Evolutionary conservation across 2,797 vertebrate genomes (phyloP), one percentile per base, ranked within the genome.

Genomic region (Macropus fuliginosus): DNA sequence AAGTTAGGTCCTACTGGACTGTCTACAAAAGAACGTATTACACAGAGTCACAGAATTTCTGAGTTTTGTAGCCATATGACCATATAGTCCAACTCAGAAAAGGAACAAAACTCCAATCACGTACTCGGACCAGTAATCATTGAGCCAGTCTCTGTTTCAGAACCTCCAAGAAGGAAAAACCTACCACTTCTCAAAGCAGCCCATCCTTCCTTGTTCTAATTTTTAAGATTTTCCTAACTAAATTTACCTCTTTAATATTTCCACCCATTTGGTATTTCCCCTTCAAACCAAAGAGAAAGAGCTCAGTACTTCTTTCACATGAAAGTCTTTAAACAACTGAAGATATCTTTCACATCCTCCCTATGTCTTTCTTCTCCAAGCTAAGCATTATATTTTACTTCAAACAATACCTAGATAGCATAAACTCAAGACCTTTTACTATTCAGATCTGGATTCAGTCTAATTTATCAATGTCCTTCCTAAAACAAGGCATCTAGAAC

Each of bases 11-110:
- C 91, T 89, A 94, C 5, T 81, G 66, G 92, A 94, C 40, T 54
- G 57, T 29, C 94, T 93, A 95, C 40, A 93, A 95, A 96, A 94
- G 91, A 89, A 62, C 94, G 16, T 27, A 74, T 81, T 93, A 66
- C 34, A 34, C 31, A 66, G 59, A 66, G 1, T 66, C 31, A 66
- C 31, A 66, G 34, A 13, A 66, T 66, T 29, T 66, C 12, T 14
- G 0, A n/a, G 59, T 66, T 66, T 16, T 66, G 18, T 14, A 66
- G 4, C 12, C 59, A 66, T 3, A 34, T 66, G 14, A n/a, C 62
- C 62, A n/a, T 66, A 34, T 66, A 18, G 62, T n/a, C 13, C 62
- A n/a, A 62, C 54, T 74, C 40, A 55, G 6, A 52, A 54, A n/a
- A 92, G 14, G 40, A 4, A 55, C 27, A 4, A 40, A 81, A 52